A percentile compares a stretch with the other conserved stretches of the same genome.
These are phyloP conservation scores for Tipula unca DNA, from an alignment of 2,888 invertebrate genomes.

Conservation along the genomic window DNA sequence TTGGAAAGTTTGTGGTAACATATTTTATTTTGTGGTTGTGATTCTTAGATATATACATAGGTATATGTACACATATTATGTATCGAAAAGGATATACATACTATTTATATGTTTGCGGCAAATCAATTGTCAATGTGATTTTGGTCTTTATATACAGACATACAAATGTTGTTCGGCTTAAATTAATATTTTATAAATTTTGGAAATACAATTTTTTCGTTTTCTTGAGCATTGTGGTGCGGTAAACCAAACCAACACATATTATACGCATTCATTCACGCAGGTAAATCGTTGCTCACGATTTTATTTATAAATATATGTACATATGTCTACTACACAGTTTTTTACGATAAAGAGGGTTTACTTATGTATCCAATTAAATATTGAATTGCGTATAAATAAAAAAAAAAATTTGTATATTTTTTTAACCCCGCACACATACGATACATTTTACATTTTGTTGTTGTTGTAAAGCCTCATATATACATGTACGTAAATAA, in stretches of 20 bases:
- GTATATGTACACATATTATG: background rate
- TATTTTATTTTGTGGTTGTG: background rate
- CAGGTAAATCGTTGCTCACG: background rate
- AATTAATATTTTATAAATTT: background rate
- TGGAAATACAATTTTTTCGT: background rate
- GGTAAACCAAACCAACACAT: background rate
- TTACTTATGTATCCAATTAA: background rate
- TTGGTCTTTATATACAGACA: background rate
- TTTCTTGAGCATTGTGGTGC: background rate
- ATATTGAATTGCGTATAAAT: background rate
- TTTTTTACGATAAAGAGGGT: background rate
- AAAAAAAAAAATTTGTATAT: background rate
- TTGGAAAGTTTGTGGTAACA: background rate
- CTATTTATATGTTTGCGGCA: background rate
- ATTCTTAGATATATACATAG: background rate
- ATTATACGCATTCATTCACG: background rate
- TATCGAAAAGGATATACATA: background rate
- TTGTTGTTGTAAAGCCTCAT: background rate
- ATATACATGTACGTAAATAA: background rate
- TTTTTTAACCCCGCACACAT: background rate
- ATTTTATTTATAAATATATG: background rate
- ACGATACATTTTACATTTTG: background rate
- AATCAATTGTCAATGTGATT: background rate
- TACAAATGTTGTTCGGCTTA: too few species aligned
- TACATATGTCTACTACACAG: background rate